phyloP scores from a whole-genome alignment of 2,797 vertebrate species.

The Eremophila alpestris region DNA sequence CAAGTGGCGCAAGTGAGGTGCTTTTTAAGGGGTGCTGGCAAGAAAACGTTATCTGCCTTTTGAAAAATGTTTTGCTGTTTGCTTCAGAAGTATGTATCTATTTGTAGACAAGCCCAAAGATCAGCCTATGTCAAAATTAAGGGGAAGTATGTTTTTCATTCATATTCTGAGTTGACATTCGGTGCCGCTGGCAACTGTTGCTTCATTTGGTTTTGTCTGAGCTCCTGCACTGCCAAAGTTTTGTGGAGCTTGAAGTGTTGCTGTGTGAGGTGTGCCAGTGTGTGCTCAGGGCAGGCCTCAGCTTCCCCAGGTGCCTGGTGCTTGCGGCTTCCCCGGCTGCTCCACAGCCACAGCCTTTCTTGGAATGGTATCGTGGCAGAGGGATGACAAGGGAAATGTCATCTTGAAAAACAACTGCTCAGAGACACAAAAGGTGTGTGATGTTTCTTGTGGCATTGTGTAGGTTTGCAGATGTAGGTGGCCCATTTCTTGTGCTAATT shows the following conservation, averaged over 20 bases:
- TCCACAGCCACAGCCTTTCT: neutral
- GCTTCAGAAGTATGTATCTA: neutral
- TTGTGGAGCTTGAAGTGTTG: neutral
- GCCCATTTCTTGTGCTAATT: neutral
- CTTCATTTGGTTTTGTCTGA: neutral
- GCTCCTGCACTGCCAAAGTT: accelerated
- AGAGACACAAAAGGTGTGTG: neutral
- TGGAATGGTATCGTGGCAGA: accelerated
- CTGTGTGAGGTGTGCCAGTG: neutral
- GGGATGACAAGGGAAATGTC: neutral
- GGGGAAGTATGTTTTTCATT: neutral
- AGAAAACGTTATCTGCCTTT: neutral
- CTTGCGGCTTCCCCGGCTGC: accelerated
- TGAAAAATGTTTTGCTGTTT: neutral
- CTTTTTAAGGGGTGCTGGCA: neutral
- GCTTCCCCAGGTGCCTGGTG: accelerated
- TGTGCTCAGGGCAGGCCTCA: neutral
- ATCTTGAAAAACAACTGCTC: neutral
- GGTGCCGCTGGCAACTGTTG: neutral
- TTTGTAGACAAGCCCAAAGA: neutral
- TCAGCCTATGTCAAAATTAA: neutral
- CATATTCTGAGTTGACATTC: neutral
- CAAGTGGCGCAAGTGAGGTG: neutral
- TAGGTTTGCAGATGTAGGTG: neutral
- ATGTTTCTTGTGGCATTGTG: neutral